Evolutionary conservation across 2,888 invertebrate species (phyloP), one percentile per base, ranked within the genome.

Genomic region (Campopleginae sp.): DNA sequence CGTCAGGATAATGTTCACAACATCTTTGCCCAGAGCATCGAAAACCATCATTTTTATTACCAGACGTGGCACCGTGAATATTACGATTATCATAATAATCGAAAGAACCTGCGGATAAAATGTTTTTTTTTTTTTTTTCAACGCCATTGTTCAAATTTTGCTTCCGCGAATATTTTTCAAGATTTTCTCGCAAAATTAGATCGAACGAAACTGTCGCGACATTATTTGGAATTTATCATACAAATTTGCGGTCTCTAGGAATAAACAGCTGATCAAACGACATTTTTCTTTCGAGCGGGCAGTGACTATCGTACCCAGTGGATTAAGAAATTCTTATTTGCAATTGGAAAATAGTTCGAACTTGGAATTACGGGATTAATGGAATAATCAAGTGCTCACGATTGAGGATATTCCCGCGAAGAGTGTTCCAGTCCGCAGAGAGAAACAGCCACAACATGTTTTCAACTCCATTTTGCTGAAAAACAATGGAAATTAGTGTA

Each of bases 31-130:
- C 61, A 97, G 93, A 90, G 96, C 95, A 91, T 97, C 96, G 87
- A 97, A 95, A 58, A 97, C 95, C 91, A 97, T 96, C n/a, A 97
- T 97, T 91, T 96, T 96, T 94, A 97, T 96, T 89, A 96, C 96
- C 68, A 97, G 95, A 17, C 82, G 83, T 82, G 95, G 94, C 72
- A 95, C 94, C 66, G 94, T 95, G 94, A 97, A 96, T 81, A 97
- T 95, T 54, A 96, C 92, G 84, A 97, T 94, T 88, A 98, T 95
- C 54, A 96, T 96, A 54, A 95, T 91, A 65, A 97, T 96, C 12
- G 97, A 96, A 31, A 97, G 94, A n/a, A 95, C 89, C 95, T 95
- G 90, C 58, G 94, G 94, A 85, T 76, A 80, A 46, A 51, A 51
- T 27, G 10, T 44, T 58, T 17, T 54, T 58, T 74, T 86, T 51